phyloP scores from a whole-genome alignment of 64 coral and sea anemone species.

The Cladopsammia gracilis region DNA sequence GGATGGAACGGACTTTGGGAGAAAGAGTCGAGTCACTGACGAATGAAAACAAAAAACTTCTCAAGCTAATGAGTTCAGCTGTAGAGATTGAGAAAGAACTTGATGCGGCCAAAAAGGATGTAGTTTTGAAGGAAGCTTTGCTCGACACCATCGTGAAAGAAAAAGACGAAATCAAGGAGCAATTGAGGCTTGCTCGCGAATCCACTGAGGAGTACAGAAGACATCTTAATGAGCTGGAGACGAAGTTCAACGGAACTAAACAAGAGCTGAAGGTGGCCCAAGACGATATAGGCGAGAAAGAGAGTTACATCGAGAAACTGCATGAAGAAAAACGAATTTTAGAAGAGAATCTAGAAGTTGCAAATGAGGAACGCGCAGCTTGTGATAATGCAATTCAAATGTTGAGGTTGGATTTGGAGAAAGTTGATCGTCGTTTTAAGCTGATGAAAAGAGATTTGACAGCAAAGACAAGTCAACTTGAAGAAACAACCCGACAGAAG shows the following conservation, averaged over 20 bases:
- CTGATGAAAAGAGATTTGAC: slow-evolving; percentile 86
- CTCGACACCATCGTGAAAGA: slow-evolving; percentile 60
- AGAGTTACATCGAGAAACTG: slow-evolving; percentile 45
- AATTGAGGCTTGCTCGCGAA: slow-evolving; percentile 59
- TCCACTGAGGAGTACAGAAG: slow-evolving; percentile 61
- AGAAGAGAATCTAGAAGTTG: slow-evolving; percentile 55
- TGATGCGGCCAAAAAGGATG: slow-evolving; percentile 49
- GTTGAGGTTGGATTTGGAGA: slow-evolving; percentile 79
- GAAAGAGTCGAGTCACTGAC: slow-evolving; percentile 62
- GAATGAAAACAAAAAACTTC: slow-evolving; percentile 70
- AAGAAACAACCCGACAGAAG: slow-evolving; percentile 73
- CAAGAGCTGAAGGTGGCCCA: slow-evolving; percentile 24
- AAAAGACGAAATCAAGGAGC: slow-evolving; percentile 73
- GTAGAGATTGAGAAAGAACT: slow-evolving; percentile 72
- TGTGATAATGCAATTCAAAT: slow-evolving; percentile 83
- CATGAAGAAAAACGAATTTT: slow-evolving; percentile 61
- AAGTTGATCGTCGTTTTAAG: slow-evolving; percentile 93
- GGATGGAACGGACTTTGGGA: slow-evolving; percentile 48
- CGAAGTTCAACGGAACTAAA: slow-evolving; percentile 36
- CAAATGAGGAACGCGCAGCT: slow-evolving; percentile 75
- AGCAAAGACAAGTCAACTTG: slow-evolving; percentile 73
- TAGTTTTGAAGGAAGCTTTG: slow-evolving; percentile 45
- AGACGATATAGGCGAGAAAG: slow-evolving; percentile 7
- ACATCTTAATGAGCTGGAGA: slow-evolving; percentile 54
- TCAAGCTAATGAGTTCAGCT: slow-evolving; percentile 44